A percentile compares a stretch with the other conserved stretches of the same genome.
Evolutionary conservation across 2,888 invertebrate species (phyloP).

Genomic region (Phyllotreta striolata): DNA sequence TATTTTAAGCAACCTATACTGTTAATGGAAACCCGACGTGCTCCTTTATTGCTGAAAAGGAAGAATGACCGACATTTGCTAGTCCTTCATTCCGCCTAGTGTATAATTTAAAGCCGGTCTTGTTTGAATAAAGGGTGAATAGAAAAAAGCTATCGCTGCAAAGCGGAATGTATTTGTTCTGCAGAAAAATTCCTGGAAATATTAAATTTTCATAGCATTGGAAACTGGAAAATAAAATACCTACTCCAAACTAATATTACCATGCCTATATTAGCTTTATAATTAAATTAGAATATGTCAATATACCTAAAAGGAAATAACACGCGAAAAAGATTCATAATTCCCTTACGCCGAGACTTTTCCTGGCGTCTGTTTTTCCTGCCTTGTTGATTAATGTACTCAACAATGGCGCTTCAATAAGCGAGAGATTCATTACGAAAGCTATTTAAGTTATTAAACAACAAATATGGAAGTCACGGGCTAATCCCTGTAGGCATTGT

Average conservation of each 20-base stretch:
- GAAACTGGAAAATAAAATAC: no score
- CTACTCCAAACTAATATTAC: no score
- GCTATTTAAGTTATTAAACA: slow-evolving; percentile 16
- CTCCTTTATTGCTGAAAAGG: not conserved
- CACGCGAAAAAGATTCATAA: no score
- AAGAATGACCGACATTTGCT: not conserved
- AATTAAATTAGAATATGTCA: no score
- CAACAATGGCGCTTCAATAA: not conserved
- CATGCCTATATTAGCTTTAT: no score
- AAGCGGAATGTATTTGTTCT: not conserved
- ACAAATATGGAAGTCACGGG: slow-evolving; percentile 7
- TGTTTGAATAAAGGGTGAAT: slow-evolving; percentile 2
- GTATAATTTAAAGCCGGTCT: slow-evolving; percentile 7
- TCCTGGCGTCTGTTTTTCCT: no score
- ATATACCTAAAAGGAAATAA: no score
- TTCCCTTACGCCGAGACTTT: no score
- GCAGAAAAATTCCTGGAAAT: not conserved
- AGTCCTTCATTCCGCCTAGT: not conserved
- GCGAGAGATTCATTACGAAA: slow-evolving; percentile 7
- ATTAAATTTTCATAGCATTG: no score
- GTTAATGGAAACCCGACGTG: not conserved
- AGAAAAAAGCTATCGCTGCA: not conserved
- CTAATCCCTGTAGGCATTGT: slow-evolving; percentile 1
- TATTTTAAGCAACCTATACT: no score
- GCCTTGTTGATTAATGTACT: no score